phyloP scores from a whole-genome alignment of 2,113 vertebrate genomes.

The Pycnonotus jocosus region DNA sequence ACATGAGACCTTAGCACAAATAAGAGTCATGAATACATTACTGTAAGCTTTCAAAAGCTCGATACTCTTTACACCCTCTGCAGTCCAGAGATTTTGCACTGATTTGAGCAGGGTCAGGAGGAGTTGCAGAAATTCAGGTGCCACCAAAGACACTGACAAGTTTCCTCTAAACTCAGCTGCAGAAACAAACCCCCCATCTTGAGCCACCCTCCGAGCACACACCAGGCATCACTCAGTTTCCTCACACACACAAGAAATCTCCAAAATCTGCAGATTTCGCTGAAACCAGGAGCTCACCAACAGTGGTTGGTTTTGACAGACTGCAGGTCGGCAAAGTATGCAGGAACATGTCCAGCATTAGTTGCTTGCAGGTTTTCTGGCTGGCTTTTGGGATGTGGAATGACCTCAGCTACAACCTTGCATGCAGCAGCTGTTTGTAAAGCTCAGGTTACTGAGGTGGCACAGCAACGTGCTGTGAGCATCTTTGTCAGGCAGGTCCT shows the following conservation, averaged over 20 bases:
- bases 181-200: not conserved
- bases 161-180: not conserved
- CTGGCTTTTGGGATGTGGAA: not conserved
- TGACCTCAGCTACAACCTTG: not conserved
- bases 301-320: not conserved
- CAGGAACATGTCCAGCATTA: not conserved
- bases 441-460: not conserved
- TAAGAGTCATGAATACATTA: not conserved
- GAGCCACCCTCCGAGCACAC: not conserved
- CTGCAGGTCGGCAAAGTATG: not conserved
- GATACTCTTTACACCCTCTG: not conserved
- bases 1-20: not conserved
- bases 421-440: not conserved
- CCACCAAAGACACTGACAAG: not conserved
- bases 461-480: not conserved
- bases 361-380: not conserved
- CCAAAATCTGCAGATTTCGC: not conserved
- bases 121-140: not conserved
- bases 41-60: not conserved
- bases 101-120: not conserved
- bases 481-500: not conserved
- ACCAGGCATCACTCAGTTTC: rapidly evolving
- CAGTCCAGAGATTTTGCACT: not conserved
- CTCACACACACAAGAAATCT: not conserved
- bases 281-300: not conserved